Evolutionary conservation across 2,888 invertebrate species (phyloP), one percentile per base, ranked within the genome.

Genomic region (Eremobia ochroleuca): DNA sequence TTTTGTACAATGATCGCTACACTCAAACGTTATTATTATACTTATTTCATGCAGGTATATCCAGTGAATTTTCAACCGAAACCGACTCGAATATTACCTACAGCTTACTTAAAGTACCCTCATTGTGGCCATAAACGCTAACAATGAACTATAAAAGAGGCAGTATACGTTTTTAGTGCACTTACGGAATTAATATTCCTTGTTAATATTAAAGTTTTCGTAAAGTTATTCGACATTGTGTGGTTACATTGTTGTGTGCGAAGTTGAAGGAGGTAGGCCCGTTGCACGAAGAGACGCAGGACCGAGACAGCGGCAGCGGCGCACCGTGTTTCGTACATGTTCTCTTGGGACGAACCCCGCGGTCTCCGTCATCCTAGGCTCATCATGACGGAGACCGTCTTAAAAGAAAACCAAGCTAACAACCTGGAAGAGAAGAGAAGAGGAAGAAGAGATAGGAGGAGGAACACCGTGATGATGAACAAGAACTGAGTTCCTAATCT

Each of bases 91-190:
- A 81, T 85, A 82, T 86, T 78, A 76, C 74, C 82, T 71, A 81
- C 75, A 74, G 76, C 70, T 83, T 79, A 80, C 59, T 68, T 83
- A 79, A 88, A 88, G 77, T 81, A 83, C 83, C 85, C 85, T 81
- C 79, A 76, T 75, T 79, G 70, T 83, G 66, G 66, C 64, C 58
- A 78, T 85, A 81, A 88, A 77, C 37, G 82, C 65, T 83, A 79
- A 83, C 77, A 81, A 77, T 78, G 70, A 73, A 75, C 83, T 83
- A 83, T 87, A 83, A 87, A 82, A 87, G 79, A 86, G 77, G 84
- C 76, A 79, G 78, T 85, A 81, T 72, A 78, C 66, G 72, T 87
- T 83, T 83, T 85, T 79, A 87, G 73, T 81, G 73, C 76, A 76
- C 75, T 83, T 68, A 77, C 43, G 37, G 70, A 84, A 77, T 85